A percentile compares a stretch with the other conserved stretches of the same genome.
phyloP scores from a whole-genome alignment of 2,113 vertebrate species.

The Irena cyanogastra region DNA sequence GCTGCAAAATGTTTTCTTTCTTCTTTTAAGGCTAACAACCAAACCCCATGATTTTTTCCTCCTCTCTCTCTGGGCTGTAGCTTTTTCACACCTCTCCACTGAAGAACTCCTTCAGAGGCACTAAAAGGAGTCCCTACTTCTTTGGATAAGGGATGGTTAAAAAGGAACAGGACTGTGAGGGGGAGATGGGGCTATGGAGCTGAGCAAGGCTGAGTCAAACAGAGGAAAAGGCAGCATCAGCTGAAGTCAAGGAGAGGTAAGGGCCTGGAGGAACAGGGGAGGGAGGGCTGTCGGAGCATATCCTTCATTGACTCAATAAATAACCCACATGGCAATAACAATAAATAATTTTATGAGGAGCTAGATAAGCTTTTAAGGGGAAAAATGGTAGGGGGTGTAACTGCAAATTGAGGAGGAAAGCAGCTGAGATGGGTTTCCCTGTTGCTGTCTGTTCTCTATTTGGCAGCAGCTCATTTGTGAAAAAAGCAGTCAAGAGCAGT shows the following conservation, averaged over 20 bases:
- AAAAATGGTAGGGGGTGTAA: slow-evolving; percentile 37
- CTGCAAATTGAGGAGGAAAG: slow-evolving; percentile 48
- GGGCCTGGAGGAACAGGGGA: background rate
- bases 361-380: slow-evolving; percentile 46
- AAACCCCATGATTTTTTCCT: background rate
- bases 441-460: slow-evolving; percentile 22
- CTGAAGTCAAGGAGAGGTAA: slow-evolving; percentile 10
- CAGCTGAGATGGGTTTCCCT: slow-evolving; percentile 17
- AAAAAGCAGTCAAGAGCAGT: slow-evolving; percentile 71
- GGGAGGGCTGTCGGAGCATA: background rate
- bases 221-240: background rate
- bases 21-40: background rate
- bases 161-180: background rate
- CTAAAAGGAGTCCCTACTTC: background rate
- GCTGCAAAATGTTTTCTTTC: background rate
- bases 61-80: background rate
- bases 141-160: background rate
- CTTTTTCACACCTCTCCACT: background rate
- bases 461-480: slow-evolving; percentile 61
- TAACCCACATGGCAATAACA: slow-evolving; percentile 2
- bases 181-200: background rate
- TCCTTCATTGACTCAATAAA: slow-evolving; percentile 24
- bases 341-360: slow-evolving; percentile 46
- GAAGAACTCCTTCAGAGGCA: background rate
- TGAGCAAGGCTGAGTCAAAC: background rate